phyloP scores from a whole-genome alignment of 2,888 invertebrate species.

The Vesta saturnalis region DNA sequence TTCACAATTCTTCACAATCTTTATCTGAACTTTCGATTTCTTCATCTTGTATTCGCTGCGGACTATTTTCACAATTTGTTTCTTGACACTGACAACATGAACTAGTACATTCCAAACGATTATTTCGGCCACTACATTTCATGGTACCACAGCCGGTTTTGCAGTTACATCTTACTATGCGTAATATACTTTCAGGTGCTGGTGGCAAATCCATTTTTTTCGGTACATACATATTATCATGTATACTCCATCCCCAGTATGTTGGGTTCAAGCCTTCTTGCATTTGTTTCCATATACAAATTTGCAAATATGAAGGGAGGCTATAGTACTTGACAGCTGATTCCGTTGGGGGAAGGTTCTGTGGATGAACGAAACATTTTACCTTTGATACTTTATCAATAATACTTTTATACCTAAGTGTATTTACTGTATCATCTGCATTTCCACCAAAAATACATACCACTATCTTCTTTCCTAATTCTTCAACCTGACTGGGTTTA shows the following conservation, averaged over 20 bases:
- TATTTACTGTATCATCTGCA: slow-evolving; percentile 3
- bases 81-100: slow-evolving; percentile 8
- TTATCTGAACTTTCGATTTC: slow-evolving; percentile 9
- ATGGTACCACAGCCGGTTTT: slow-evolving; percentile 5
- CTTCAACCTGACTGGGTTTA: slow-evolving; percentile 5
- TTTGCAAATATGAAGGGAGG: slow-evolving; percentile 4
- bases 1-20: slow-evolving; percentile 5
- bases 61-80: slow-evolving; percentile 11
- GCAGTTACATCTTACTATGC: background rate
- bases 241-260: background rate
- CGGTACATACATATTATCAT: background rate
- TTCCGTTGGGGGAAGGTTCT: slow-evolving; percentile 3
- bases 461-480: background rate
- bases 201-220: background rate
- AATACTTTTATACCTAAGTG: slow-evolving; percentile 1
- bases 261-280: background rate
- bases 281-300: slow-evolving; percentile 2
- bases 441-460: background rate
- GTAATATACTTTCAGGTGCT: background rate
- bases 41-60: background rate
- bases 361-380: slow-evolving; percentile 4
- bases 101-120: slow-evolving; percentile 8
- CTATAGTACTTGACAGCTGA: slow-evolving; percentile 14
- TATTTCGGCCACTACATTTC: slow-evolving; percentile 2
- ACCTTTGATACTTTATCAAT: background rate